Percentiles rank a stretch among this genome's conserved stretches.
Evolutionary conservation across 2,113 vertebrate species (phyloP).

Genomic region (Shinisaurus crocodilurus): DNA sequence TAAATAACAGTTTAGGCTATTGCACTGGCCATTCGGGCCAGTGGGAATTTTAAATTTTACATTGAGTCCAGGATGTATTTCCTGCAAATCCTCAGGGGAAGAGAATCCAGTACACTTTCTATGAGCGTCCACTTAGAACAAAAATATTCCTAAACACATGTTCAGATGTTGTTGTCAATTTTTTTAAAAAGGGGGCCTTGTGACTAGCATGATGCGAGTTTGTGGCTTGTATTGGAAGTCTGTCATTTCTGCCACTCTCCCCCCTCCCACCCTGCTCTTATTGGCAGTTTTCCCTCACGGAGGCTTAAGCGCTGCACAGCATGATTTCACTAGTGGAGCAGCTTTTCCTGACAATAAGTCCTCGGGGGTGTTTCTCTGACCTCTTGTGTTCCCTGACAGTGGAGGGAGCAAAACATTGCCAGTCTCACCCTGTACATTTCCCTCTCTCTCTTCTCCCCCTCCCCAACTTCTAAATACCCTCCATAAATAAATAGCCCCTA

Average conservation of each 20-base stretch:
- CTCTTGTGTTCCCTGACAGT: neutral
- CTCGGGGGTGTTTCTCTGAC: conserved; percentile 18
- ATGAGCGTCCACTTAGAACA: neutral
- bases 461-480: neutral
- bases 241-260: neutral
- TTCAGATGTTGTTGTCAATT: neutral
- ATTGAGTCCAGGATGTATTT: neutral
- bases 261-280: no score
- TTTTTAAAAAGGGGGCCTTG: neutral
- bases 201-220: neutral
- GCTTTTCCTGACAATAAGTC: conserved; percentile 21
- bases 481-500: conserved; percentile 47
- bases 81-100: neutral
- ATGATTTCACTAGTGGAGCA: conserved; percentile 19
- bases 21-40: neutral
- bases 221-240: conserved; percentile 1
- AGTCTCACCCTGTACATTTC: neutral
- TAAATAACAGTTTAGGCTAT: neutral
- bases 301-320: neutral
- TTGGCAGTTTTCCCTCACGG: neutral
- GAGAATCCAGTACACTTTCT: neutral
- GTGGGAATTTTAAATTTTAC: neutral
- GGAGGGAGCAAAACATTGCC: conserved; percentile 13
- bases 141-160: neutral
- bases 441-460: neutral